Conservation (phyloP, 2,888 invertebrate species). For the Dysmachus trigonus region DNA sequence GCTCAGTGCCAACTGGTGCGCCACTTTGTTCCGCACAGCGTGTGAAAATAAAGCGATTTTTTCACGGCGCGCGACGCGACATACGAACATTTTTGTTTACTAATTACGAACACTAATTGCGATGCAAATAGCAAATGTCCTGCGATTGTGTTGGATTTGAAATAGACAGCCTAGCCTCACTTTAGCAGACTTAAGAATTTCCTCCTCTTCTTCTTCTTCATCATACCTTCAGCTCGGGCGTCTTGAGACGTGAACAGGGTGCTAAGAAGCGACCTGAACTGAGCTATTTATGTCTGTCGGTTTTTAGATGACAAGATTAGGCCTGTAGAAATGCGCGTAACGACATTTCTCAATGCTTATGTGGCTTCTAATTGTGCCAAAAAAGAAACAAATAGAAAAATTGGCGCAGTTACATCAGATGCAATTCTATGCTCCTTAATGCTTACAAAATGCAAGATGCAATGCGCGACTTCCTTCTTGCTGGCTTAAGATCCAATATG, state of each 20-base stretch:
- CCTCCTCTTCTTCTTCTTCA: too few relatives aligned
- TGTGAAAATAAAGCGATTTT: not conserved
- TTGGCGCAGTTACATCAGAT: constrained; percentile 15
- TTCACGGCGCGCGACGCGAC: not conserved
- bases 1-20: not conserved
- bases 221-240: not conserved
- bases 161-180: not conserved
- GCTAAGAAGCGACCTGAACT: not conserved
- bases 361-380: constrained; percentile 31
- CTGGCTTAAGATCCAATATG: not conserved
- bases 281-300: constrained; percentile 30
- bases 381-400: not conserved
- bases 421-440: not conserved
- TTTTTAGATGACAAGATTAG: not conserved
- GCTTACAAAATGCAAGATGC: not conserved
- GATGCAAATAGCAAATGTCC: constrained; percentile 8
- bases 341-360: constrained; percentile 7
- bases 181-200: not conserved
- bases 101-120: constrained; percentile 40
- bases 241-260: not conserved
- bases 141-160: not conserved
- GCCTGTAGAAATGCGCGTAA: constrained; percentile 14
- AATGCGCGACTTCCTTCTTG: not conserved
- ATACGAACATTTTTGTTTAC: constrained; percentile 25
- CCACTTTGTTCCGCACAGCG: not conserved